Evolutionary conservation across 1,140 invertebrate genomes (phyloP).

Genomic region (Cataglyphis hispanica): DNA sequence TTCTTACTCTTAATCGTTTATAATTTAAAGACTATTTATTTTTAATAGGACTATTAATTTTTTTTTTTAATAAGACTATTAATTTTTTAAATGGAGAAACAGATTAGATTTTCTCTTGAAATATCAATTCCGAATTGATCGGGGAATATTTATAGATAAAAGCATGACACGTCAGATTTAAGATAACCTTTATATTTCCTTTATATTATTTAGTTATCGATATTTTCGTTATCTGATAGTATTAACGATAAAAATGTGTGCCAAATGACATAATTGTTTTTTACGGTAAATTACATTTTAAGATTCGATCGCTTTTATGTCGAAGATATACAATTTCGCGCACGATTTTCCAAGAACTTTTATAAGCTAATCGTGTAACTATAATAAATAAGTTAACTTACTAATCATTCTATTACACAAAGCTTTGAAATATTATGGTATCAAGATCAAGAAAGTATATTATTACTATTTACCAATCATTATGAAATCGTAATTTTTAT

Average conservation of each 20-base stretch:
- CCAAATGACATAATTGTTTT: constrained; percentile 28
- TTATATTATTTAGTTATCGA: too few species aligned
- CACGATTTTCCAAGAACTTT: constrained; percentile 4
- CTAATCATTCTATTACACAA: background rate
- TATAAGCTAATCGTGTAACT: background rate
- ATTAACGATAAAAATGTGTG: constrained; percentile 28
- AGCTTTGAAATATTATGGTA: constrained; percentile 10
- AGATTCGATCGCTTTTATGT: constrained; percentile 9
- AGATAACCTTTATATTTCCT: background rate
- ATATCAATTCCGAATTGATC: background rate
- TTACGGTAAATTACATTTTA: background rate
- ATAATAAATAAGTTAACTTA: constrained; percentile 11
- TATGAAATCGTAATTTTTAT: constrained; percentile 16
- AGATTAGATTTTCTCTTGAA: background rate
- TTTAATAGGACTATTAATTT: too few species aligned
- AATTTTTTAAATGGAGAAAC: background rate
- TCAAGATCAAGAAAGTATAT: background rate
- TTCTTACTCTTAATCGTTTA: background rate
- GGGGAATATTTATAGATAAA: background rate
- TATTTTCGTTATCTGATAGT: constrained; percentile 4
- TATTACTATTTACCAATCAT: background rate
- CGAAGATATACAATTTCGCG: background rate
- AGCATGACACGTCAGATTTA: background rate
- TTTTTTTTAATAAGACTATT: too few species aligned
- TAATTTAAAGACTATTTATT: background rate